Conservation (phyloP, 2,888 invertebrate species). For the Drosophila sordidapex region DNA sequence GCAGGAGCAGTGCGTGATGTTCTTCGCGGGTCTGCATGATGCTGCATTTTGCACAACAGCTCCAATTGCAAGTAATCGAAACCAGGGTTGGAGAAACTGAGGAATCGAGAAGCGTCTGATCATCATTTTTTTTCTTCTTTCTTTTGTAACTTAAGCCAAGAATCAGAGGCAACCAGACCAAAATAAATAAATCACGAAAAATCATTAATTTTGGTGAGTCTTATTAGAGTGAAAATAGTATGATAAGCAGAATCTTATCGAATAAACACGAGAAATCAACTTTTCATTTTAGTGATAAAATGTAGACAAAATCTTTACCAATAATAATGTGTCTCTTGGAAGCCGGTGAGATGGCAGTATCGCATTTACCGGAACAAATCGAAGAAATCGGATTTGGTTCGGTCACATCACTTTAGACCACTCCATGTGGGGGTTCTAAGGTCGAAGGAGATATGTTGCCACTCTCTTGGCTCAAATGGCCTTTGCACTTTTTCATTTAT, state of each 20-base stretch:
- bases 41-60: neutral
- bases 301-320: neutral
- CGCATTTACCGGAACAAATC: conserved; percentile 54
- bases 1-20: neutral
- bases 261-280: neutral
- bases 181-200: neutral
- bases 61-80: conserved; percentile 1
- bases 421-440: conserved; percentile 14
- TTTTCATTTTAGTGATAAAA: neutral
- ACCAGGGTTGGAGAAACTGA: neutral
- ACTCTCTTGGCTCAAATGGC: conserved; percentile 5
- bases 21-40: neutral
- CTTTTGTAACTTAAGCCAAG: neutral
- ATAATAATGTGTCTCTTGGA: conserved; percentile 24
- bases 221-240: neutral
- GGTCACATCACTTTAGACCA: conserved; percentile 44
- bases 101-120: neutral
- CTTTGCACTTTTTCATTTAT: conserved; percentile 6
- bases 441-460: neutral
- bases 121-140: neutral
- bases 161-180: neutral
- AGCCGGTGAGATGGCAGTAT: conserved; percentile 38
- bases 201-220: neutral
- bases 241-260: neutral
- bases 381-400: conserved; percentile 48